Base-by-base conservation (phyloP, 2,113 vertebrate genomes). In the Poeciliopsis retropinna region DNA sequence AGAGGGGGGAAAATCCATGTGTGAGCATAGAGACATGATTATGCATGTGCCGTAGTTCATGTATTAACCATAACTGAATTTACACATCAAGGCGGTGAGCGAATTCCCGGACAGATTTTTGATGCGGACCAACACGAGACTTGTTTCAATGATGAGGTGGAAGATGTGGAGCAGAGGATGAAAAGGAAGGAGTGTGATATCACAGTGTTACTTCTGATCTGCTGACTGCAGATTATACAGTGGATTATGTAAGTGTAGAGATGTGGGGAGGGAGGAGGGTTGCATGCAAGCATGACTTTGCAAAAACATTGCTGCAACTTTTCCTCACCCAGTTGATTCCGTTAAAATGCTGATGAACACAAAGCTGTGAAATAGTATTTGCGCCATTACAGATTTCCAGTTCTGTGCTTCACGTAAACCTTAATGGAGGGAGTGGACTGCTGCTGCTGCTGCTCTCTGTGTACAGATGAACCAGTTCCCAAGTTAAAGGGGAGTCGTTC, bases 41-140 rank as follows among this genome's bases (percentile, higher is more conserved):
- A 93, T 91, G 89, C 87, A 83, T 88, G 85, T 88, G 87, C 79
- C 19, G 73, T 79, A 67, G 79, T 90, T 93, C 92, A 93, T 93
- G 90, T 92, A 92, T 92, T 86, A 94, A 94, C 89, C 93, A 94
- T 94, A 67, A 80, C 76, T 70, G 80, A 88, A 94, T 94, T 93
- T 93, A 94, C 92, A 93, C 93, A 94, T 94, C 93, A 94, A 93
- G 91, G 91, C 81, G 7, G 85, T 89, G 87, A 92, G 92, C 91
- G 89, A 91, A 93, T 92, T 83, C 90, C 14, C 63, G 84, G 87
- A 92, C 88, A 90, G 90, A 85, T 92, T 92, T 89, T 79, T 89
- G 88, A 91, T 84, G 85, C 86, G 81, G 88, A 79, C 85, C 85
- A 86, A 92, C 89, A 89, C 88, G 86, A 92, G 92, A 93, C 90